These are phyloP conservation scores for Brachionus angularis DNA, from an alignment of 1,140 invertebrate genomes.

Conservation along the genomic window DNA sequence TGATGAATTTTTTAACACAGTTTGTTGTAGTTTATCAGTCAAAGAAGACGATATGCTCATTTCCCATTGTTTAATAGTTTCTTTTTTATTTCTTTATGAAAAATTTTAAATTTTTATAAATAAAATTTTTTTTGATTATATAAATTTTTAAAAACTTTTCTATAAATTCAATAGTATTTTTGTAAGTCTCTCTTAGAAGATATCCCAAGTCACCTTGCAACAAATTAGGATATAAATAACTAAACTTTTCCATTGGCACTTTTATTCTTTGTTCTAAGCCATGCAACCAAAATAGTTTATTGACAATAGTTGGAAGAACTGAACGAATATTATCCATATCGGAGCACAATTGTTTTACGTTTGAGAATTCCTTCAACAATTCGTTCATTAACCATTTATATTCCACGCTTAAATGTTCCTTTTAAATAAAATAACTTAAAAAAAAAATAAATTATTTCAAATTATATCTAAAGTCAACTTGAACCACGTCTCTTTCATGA, in stretches of 20 bases:
- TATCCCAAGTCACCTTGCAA: slow-evolving; percentile 54
- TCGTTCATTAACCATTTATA: slow-evolving; percentile 49
- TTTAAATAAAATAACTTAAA: slow-evolving; percentile 5
- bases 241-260: slow-evolving; percentile 55
- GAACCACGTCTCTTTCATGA: slow-evolving; percentile 55
- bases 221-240: slow-evolving; percentile 53
- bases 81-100: slow-evolving; percentile 49
- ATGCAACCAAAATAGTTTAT: slow-evolving; percentile 54
- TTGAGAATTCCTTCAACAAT: slow-evolving; percentile 51
- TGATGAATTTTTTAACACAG: slow-evolving; percentile 51
- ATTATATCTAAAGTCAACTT: slow-evolving; percentile 45
- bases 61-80: slow-evolving; percentile 51
- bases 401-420: slow-evolving; percentile 53
- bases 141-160: slow-evolving; percentile 48
- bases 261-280: slow-evolving; percentile 52
- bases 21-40: slow-evolving; percentile 53
- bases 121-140: background rate
- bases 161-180: slow-evolving; percentile 49
- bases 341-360: slow-evolving; percentile 51
- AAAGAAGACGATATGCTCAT: slow-evolving; percentile 51
- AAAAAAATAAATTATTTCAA: background rate
- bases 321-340: slow-evolving; percentile 48
- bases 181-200: slow-evolving; percentile 53
- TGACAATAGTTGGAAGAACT: slow-evolving; percentile 55
- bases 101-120: background rate